Evolutionary conservation across 2,113 vertebrate genomes (phyloP), one percentile per base, ranked within the genome.

Genomic region (Salminus brasiliensis): DNA sequence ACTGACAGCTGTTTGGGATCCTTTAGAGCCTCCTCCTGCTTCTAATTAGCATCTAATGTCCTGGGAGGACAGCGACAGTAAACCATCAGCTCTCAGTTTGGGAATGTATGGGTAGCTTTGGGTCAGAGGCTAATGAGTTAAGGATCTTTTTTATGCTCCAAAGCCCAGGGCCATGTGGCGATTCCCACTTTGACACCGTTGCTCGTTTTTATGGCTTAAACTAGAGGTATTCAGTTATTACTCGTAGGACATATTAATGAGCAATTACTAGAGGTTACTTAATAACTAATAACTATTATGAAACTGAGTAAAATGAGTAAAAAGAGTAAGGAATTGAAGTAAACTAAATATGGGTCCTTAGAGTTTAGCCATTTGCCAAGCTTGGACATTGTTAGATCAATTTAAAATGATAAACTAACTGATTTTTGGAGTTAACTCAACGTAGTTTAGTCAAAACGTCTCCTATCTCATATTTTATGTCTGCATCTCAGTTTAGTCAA

Each of bases 1-100:
- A 76, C 72, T 84, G 90, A 88, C 85, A 86, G 87, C 81, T 85
- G 77, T 88, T 89, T 89, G 88, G 87, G 89, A 84, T 49, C 8
- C 62, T 69, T 83, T 72, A 85, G 60, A 80, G 72, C 60, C 85
- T 84, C 83, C 86, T 84, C 80, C 89, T 91, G 90, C 83, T 91
- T 90, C 84, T 83, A 85, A 87, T 91, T 90, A 91, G 82, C 83
- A 84, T 89, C 78, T 81, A 68, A 72, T 85, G 84, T 88, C 82
- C 84, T 87, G 68, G 73, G 81, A 87, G 81, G 36, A 86, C 57
- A 63, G 81, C 27, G 47, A 34, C 23, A 65, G 81, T 36, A 82
- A 41, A 72, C 59, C 60, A 25, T 66, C 47, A 41, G 23, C 72
- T 47, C 45, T 66, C 11, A 4, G 32, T 29, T 32, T 73, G 69